Evolutionary conservation across 1,140 invertebrate genomes (phyloP).

Genomic region (Rhopalosiphum maidis): DNA sequence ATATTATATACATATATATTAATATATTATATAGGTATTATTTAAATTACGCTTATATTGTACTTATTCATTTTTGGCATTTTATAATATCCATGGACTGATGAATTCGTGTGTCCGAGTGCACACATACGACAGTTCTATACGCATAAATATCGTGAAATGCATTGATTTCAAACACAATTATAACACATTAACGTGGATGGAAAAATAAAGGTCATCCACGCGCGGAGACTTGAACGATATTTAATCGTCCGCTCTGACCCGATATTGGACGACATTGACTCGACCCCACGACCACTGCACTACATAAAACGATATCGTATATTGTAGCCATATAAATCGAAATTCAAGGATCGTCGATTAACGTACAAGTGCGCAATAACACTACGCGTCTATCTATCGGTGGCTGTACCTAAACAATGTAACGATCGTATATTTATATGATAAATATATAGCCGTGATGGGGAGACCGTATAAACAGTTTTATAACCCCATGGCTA

Average conservation of each 20-base stretch:
- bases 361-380: neutral
- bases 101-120: neutral
- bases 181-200: neutral
- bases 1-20: neutral
- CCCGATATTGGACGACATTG: neutral
- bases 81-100: neutral
- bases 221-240: neutral
- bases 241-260: neutral
- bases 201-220: neutral
- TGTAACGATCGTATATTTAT: neutral
- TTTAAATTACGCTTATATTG: too few species aligned
- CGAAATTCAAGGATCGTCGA: slow-evolving; percentile 37
- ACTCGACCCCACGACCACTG: slow-evolving; percentile 26
- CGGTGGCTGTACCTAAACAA: neutral
- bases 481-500: too few species aligned
- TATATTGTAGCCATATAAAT: neutral
- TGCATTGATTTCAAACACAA: neutral
- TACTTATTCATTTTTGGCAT: neutral
- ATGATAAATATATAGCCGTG: neutral
- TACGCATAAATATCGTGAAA: neutral
- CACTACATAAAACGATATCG: neutral
- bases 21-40: too few species aligned
- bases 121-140: neutral
- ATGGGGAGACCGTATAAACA: too few species aligned
- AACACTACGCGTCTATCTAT: neutral